Evolutionary conservation across 2,797 vertebrate genomes (phyloP).

Genomic region (Smutsia gigantea): DNA sequence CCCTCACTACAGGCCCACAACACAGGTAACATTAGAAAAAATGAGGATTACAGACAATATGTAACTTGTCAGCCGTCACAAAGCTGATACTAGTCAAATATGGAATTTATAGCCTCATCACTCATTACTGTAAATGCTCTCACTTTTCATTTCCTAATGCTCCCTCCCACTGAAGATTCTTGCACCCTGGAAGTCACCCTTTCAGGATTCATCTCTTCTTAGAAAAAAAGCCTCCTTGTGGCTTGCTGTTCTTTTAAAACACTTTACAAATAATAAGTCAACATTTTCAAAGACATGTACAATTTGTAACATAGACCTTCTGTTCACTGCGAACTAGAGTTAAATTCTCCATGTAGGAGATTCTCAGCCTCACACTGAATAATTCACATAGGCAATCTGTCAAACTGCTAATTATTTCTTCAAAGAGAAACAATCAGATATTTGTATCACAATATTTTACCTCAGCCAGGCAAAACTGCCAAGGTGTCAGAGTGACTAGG

Average conservation of each 20-base stretch:
- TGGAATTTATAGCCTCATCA: too few relatives aligned
- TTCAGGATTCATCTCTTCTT: neutral
- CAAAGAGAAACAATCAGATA: constrained; percentile 65
- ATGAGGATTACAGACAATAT: neutral
- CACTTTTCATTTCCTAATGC: neutral
- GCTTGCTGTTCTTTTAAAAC: neutral
- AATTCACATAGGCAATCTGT: constrained; percentile 45
- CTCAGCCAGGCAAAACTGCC: constrained; percentile 30
- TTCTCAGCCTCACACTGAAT: constrained; percentile 26
- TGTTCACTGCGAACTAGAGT: neutral
- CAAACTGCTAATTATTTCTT: constrained; percentile 65
- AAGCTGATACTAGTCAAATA: neutral
- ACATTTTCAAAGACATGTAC: neutral
- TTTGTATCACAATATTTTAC: constrained; percentile 75
- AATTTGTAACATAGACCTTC: neutral
- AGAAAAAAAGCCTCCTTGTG: neutral
- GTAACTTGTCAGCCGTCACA: neutral
- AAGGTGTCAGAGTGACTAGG: constrained; percentile 45
- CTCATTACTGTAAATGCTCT: neutral
- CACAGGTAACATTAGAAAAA: neutral
- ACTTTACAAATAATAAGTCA: neutral
- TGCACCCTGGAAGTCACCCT: neutral
- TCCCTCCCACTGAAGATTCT: neutral
- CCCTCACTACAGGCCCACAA: neutral
- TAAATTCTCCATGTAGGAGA: constrained; percentile 31